Percentiles rank a stretch among this genome's conserved stretches.
These are phyloP conservation scores for Cydia fagiglandana DNA, from an alignment of 1,140 invertebrate genomes.

Conservation along the genomic window DNA sequence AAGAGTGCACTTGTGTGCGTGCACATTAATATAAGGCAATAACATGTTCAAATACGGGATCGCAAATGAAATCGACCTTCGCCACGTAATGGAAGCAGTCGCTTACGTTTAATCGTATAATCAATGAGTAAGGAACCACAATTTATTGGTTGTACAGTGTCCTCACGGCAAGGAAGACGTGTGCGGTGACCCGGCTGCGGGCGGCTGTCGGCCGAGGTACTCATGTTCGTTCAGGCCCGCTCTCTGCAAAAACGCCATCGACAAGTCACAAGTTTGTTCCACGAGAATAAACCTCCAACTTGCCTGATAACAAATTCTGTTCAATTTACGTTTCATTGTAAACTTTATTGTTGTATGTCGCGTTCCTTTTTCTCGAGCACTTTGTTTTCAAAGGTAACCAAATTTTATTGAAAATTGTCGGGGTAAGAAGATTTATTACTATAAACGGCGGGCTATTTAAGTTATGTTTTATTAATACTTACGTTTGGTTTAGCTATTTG, in stretches of 20 bases:
- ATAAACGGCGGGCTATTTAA: neutral
- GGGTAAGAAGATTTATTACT: neutral
- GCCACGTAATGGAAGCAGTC: constrained; percentile 48
- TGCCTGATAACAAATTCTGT: constrained; percentile 30
- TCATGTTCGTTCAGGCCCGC: constrained; percentile 4
- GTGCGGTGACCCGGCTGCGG: neutral
- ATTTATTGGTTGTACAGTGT: constrained; percentile 4
- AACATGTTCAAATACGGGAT: constrained; percentile 56
- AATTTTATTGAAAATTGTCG: constrained; percentile 22
- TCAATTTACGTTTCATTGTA: constrained; percentile 30
- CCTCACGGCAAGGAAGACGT: constrained; percentile 4
- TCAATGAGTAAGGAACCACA: constrained; percentile 42
- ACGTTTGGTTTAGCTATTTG: neutral
- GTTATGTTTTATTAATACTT: neutral
- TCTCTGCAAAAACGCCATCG: neutral
- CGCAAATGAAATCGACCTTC: constrained; percentile 68
- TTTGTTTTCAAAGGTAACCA: constrained; percentile 25
- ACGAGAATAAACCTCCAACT: constrained; percentile 24
- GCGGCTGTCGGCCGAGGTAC: neutral
- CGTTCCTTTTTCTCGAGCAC: constrained; percentile 15
- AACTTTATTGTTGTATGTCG: constrained; percentile 26
- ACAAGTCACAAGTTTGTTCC: constrained; percentile 26
- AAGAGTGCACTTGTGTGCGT: constrained; percentile 26
- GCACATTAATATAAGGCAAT: constrained; percentile 38
- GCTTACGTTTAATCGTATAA: constrained; percentile 48